Evolutionary conservation across 2,888 invertebrate genomes (phyloP).

Genomic region (Calameuta pallipes): DNA sequence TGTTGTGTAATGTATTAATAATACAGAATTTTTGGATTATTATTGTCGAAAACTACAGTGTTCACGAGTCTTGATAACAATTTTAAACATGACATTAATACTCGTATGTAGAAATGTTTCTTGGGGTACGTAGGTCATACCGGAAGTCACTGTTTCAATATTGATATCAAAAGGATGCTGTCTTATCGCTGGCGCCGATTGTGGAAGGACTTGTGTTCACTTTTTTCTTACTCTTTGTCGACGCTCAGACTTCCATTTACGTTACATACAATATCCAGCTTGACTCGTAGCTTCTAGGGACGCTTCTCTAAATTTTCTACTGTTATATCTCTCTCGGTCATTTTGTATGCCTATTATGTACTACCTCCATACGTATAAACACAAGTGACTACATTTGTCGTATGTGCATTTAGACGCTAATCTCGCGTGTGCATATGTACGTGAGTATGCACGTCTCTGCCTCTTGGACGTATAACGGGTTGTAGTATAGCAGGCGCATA

Average conservation of each 20-base stretch:
- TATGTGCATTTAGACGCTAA: neutral
- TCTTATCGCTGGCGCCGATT: constrained; percentile 32
- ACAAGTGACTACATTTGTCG: neutral
- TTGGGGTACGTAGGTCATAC: constrained; percentile 53
- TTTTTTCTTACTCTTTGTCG: neutral
- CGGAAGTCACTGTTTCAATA: constrained; percentile 45
- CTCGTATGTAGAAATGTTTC: neutral
- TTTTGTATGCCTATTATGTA: neutral
- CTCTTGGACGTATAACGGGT: neutral
- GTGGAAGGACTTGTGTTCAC: neutral
- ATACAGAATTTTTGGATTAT: neutral
- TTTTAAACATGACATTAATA: neutral
- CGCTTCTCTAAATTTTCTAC: neutral
- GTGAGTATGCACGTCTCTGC: neutral
- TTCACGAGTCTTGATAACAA: neutral
- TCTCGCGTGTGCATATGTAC: neutral
- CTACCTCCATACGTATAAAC: neutral
- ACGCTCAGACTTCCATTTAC: neutral
- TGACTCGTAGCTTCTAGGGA: neutral
- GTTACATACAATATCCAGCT: neutral
- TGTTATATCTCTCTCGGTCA: neutral
- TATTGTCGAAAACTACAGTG: neutral
- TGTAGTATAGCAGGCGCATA: neutral
- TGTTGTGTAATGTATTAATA: neutral
- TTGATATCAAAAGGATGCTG: constrained; percentile 45